Evolutionary conservation across 2,113 vertebrate genomes (phyloP), one percentile per base, ranked within the genome.

Genomic region (Dasyprocta punctata): DNA sequence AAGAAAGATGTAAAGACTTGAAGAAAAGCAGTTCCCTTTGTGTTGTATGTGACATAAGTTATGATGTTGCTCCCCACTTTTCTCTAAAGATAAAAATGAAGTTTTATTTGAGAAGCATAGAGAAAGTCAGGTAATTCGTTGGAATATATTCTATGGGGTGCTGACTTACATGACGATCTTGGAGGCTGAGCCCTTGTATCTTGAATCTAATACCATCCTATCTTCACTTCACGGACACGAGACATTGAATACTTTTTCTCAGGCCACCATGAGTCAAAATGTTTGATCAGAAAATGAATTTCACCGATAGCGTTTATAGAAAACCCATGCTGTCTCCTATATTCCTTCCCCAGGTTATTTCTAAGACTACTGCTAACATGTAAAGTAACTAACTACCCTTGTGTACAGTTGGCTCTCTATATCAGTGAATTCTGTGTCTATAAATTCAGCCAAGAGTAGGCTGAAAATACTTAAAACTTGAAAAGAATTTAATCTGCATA

Each of bases 261-360:
- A 41, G 26, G 52, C 3, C 30, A 4, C 36, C 49, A 56, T 88
- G 28, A 95, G 17, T 80, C 78, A 75, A 89, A 94, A 84, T 38
- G 47, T 47, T 78, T 95, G 67, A 11, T 81, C 52, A 89, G 16
- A 82, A 92, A 87, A 81, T 92, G 3, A 85, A 88, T 86, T 67
- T 58, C 54, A 86, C 89, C 56, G 49, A 17, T n/a, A 83, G 30
- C 3, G 0, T 85, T 91, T 96, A 94, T 44, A 77, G 3, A 30
- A 95, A 93, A 84, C 14, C 17, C 22, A 81, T 6, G 24, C 16
- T 52, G 63, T 77, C 26, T 81, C 47, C 20, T 63, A 47, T 36
- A 52, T 49, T 49, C 16, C 22, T 9, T 61, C 67, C 20, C 30
- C 61, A 33, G n/a, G 5, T 63, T 69, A 65, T 17, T 85, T 90